Conservation (phyloP, 2,113 vertebrate genomes). For the Bubo scandiacus region DNA sequence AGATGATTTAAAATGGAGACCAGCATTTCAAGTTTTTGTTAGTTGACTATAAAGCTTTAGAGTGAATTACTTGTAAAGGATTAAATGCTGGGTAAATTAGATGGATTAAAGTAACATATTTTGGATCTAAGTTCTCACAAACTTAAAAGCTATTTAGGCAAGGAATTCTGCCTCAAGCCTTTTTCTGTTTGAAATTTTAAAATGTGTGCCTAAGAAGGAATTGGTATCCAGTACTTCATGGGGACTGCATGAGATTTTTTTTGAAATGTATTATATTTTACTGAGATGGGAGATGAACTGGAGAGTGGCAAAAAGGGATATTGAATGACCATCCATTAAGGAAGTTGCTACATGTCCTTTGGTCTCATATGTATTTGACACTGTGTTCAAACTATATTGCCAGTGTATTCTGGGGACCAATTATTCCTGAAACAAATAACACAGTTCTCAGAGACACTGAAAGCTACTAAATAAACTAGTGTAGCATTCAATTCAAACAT, state of each 20-base stretch:
- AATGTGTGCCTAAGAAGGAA: not conserved
- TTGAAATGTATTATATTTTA: not conserved
- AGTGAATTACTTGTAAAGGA: not conserved
- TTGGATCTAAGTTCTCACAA: slow-evolving; percentile 29
- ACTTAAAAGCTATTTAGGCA: slow-evolving; percentile 26
- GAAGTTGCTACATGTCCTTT: not conserved
- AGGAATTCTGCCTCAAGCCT: slow-evolving; percentile 25
- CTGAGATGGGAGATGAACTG: not conserved
- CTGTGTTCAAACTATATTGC: not conserved
- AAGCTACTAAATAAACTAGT: not conserved
- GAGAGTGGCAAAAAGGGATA: not conserved
- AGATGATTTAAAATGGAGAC: not conserved
- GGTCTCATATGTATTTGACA: not conserved
- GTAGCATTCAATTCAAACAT: not conserved
- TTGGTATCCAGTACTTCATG: not conserved
- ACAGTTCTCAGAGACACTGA: not conserved
- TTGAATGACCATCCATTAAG: not conserved
- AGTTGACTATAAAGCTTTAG: not conserved
- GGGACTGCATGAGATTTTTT: not conserved
- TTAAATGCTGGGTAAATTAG: slow-evolving; percentile 14
- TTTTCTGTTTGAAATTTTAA: not conserved
- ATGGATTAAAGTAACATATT: slow-evolving; percentile 17
- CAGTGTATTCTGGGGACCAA: not conserved
- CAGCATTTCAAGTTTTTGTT: not conserved
- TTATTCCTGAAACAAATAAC: not conserved